Base-by-base conservation (phyloP, 2,888 invertebrate genomes). In the Caenorhabditis virilis region DNA sequence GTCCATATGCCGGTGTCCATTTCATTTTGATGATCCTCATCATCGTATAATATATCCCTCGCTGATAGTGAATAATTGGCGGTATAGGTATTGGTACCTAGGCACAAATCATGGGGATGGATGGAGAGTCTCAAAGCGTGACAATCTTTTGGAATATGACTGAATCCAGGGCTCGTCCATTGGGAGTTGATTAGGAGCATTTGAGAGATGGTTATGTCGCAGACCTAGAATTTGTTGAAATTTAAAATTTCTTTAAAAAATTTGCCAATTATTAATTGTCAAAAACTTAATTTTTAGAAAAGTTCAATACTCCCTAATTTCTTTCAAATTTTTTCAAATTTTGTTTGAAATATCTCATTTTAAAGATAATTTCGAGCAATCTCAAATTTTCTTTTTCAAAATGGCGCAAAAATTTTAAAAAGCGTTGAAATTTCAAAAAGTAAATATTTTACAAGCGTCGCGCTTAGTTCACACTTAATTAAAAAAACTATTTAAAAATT, bases 81-180 rank as follows among this genome's bases (percentile, higher is more conserved):
- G 13, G 20, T 16, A 1, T 35, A 2, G 2, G 47, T 23, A 2
- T 45, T 54, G 9, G 56, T 53, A 11, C 58, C 64, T 5, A 64
- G 48, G 20, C 65, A 65, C 13, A 65, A 27, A 46, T 65, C 65
- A 23, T 65, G 55, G 2, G 65, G 65, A 27, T 60, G 65, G 25
- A 65, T 60, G 1, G 59, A 59, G 1, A 65, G 43, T 3, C 65
- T 55, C 23, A 65, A 48, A 23, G 65, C 65, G 1, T 56, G 52
- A 18, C 59, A 55, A 16, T 56, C 56, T 2, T 54, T 54, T n/a
- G 55, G 45, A 13, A 65, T 60, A 41, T 52, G 56, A 4, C 50
- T 48, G 47, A 65, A 65, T 4, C 65, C 65, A n/a, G 65, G 65
- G 13, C 48, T 47, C 4, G 65, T 59, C 65, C 65, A 65, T 53